Evolutionary conservation across 2,797 vertebrate species (phyloP).

Genomic region (Lepidocolaptes lacrymiger): DNA sequence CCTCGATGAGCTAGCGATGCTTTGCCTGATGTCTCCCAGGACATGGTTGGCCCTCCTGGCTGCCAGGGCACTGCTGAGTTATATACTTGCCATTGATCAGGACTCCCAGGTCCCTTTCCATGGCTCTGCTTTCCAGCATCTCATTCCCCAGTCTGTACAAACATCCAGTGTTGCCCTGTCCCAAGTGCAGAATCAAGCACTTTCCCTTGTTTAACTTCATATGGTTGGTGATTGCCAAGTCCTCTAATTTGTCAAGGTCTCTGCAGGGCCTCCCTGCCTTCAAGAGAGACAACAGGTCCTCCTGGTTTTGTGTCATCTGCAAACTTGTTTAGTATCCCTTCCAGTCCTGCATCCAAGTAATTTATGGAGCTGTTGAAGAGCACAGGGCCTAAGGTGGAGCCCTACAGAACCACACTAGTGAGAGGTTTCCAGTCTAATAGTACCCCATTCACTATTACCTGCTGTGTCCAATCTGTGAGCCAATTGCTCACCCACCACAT

Average conservation of each 20-base stretch:
- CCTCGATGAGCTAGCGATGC: accelerated
- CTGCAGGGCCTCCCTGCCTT: background rate
- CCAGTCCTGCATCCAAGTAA: background rate
- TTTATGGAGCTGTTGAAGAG: background rate
- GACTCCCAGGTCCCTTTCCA: background rate
- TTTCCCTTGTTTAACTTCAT: background rate
- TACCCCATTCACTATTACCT: too few relatives aligned
- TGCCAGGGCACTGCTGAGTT: background rate
- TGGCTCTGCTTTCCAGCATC: background rate
- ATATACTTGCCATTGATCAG: background rate
- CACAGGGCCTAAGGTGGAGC: background rate
- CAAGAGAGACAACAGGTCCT: background rate
- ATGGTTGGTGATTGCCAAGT: background rate
- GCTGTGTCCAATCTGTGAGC: background rate
- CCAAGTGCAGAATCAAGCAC: background rate
- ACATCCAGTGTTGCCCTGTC: background rate
- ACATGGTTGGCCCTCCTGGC: background rate
- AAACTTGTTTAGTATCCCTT: background rate
- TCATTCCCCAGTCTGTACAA: background rate
- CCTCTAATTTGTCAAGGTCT: background rate
- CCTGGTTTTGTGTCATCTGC: background rate
- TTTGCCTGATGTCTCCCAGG: background rate
- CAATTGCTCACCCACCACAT: background rate
- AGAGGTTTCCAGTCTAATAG: background rate
- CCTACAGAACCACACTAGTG: background rate